Conservation (phyloP, 1,140 invertebrate species). For the Drosophila hydei region DNA sequence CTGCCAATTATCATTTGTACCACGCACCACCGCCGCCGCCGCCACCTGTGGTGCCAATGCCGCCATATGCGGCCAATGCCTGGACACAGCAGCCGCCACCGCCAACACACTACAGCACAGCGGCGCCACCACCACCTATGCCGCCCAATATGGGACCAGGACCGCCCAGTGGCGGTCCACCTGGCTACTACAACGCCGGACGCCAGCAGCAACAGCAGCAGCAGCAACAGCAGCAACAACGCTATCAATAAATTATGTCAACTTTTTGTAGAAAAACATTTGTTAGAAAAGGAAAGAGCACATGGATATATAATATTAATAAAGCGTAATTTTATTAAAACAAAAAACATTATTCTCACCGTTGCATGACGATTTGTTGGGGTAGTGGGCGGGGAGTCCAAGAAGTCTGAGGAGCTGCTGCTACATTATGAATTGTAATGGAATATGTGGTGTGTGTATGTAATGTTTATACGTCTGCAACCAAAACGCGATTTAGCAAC, state of each 20-base stretch:
- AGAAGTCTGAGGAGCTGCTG: neutral
- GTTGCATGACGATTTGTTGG: slow-evolving; percentile 10
- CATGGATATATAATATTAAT: slow-evolving; percentile 56
- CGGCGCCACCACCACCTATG: slow-evolving; percentile 60
- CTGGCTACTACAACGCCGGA: slow-evolving; percentile 59
- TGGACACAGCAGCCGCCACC: slow-evolving; percentile 57
- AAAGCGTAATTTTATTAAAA: slow-evolving; percentile 78
- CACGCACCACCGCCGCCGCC: slow-evolving; percentile 74
- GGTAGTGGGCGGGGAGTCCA: neutral
- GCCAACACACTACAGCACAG: slow-evolving; percentile 55
- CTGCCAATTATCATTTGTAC: slow-evolving; percentile 56
- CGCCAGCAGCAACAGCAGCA: slow-evolving; percentile 35
- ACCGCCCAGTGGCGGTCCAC: slow-evolving; percentile 2
- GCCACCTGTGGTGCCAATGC: slow-evolving; percentile 60
- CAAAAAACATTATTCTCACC: slow-evolving; percentile 50
- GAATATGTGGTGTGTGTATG: slow-evolving; percentile 4
- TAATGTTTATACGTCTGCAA: too few relatives aligned
- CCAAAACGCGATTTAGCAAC: too few relatives aligned
- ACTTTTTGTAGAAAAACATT: too few relatives aligned
- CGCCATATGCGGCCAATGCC: slow-evolving; percentile 48
- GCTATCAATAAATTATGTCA: slow-evolving; percentile 40
- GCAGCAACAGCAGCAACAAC: slow-evolving; percentile 56
- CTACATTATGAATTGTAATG: slow-evolving; percentile 20
- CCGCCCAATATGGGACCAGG: slow-evolving; percentile 51
- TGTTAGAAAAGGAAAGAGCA: slow-evolving; percentile 3